Conservation (phyloP, 2,888 invertebrate genomes). For the Tenthredo livida region DNA sequence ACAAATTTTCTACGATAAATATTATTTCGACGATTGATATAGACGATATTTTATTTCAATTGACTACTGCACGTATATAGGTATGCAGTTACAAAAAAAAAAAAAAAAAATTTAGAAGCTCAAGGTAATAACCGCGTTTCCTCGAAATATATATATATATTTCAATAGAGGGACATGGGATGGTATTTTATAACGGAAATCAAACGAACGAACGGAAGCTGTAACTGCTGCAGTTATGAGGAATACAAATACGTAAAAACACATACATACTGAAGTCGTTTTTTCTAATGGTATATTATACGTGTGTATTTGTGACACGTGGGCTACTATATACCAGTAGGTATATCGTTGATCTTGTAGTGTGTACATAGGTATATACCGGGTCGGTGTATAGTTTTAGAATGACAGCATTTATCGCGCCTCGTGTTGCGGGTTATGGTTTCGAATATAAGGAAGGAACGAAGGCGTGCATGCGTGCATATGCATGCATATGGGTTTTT, state of each 20-base stretch:
- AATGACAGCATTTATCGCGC: constrained; percentile 39
- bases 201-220: constrained; percentile 45
- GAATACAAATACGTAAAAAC: constrained; percentile 18
- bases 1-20: too few species aligned
- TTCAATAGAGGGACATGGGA: not conserved
- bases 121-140: not conserved
- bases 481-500: not conserved
- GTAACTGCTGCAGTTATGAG: constrained; percentile 8
- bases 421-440: not conserved
- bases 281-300: not conserved
- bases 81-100: too few species aligned
- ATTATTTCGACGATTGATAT: not conserved
- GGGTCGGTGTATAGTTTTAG: constrained; percentile 9
- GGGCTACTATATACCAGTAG: not conserved
- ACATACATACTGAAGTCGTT: not conserved
- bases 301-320: constrained; percentile 6
- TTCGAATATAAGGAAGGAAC: not conserved
- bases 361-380: constrained; percentile 3
- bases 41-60: not conserved
- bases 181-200: constrained; percentile 21
- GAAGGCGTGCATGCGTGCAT: not conserved
- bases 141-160: not conserved
- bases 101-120: not conserved
- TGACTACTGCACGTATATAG: too few species aligned
- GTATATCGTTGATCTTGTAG: not conserved